Base-by-base conservation (phyloP, 2,888 invertebrate species). In the Strigamia crassipes region DNA sequence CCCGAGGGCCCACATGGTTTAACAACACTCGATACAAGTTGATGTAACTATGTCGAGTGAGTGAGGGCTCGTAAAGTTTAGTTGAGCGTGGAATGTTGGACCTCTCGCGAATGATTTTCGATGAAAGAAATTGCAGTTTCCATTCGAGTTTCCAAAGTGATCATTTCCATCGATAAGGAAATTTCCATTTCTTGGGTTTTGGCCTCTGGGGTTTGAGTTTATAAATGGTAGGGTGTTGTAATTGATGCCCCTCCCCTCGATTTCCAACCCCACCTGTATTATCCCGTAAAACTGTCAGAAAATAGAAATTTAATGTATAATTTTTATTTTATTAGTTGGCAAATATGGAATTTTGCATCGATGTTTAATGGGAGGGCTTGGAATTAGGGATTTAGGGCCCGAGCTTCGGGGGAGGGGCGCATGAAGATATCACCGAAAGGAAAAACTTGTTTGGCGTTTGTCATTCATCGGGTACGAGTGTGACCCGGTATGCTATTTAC, bases 201-300 rank as follows among this genome's bases (percentile, higher is more conserved):
- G 10, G 31, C 73, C 73, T 8, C 31, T 31, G 31, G 73, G 73
- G 31, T 31, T 73, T 73, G 9, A 73, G 73, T 73, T 23, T 73
- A 73, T 73, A 73, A 73, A 73, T 73, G 73, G 73, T 73, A 73
- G 73, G 73, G 73, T 73, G 73, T 73, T 73, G 73, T 73, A 73
- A 73, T 73, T 73, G 73, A 73, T 73, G 73, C 73, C 15, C 73
- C 73, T 73, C 73, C 73, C 31, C 73, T 73, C 31, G 73, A 73
- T 73, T 61, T 73, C 73, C 73, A 73, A 31, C 73, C 73, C 73
- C 73, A 73, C 73, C 73, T 73, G 73, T 12, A 73, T 73, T 73
- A 73, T 73, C 73, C 73, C 31, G 73, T 73, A 73, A 73, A 73
- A 73, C 73, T 73, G 73, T 73, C 73, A 73, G 73, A 73, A 73